Evolutionary conservation across 1,140 invertebrate genomes (phyloP).

Genomic region (Luehdorfia chinensis): DNA sequence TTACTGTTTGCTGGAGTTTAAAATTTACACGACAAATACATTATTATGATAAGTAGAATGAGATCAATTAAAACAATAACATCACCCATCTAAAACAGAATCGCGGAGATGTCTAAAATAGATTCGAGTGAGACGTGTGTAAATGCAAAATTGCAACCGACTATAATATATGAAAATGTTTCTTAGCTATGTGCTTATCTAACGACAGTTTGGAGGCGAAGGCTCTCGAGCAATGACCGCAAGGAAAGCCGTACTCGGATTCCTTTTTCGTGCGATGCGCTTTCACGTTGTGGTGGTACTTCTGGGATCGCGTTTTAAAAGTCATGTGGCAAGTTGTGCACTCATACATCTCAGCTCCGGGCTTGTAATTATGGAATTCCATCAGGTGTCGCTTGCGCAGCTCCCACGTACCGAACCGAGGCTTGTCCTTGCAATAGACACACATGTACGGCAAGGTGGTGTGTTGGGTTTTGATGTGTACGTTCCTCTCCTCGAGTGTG

Average conservation of each 20-base stretch:
- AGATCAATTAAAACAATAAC: too few relatives aligned
- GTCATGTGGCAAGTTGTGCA: constrained; percentile 75
- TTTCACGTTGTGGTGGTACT: constrained; percentile 66
- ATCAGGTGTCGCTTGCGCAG: constrained; percentile 55
- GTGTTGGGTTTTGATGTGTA: constrained; percentile 61
- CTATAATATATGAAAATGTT: constrained; percentile 55
- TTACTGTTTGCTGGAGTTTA: too few relatives aligned
- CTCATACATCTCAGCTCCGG: constrained; percentile 63
- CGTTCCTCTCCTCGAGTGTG: constrained; percentile 53
- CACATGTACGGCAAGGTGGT: constrained; percentile 62
- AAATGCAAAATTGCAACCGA: too few relatives aligned
- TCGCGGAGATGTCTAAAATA: too few relatives aligned
- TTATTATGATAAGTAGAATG: too few relatives aligned
- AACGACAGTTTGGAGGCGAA: constrained; percentile 59
- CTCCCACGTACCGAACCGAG: constrained; percentile 63
- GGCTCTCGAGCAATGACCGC: constrained; percentile 52
- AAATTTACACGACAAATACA: too few relatives aligned
- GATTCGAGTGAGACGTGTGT: too few relatives aligned
- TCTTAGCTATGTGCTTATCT: constrained; percentile 64
- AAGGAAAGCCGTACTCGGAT: constrained; percentile 49
- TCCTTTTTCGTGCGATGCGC: constrained; percentile 62
- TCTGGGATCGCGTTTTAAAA: constrained; percentile 71
- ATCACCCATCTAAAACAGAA: too few relatives aligned
- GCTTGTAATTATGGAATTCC: constrained; percentile 67
- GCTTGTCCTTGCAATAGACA: constrained; percentile 63